phyloP scores from a whole-genome alignment of 2,797 vertebrate genomes.

The Bryconaethiops microstoma region DNA sequence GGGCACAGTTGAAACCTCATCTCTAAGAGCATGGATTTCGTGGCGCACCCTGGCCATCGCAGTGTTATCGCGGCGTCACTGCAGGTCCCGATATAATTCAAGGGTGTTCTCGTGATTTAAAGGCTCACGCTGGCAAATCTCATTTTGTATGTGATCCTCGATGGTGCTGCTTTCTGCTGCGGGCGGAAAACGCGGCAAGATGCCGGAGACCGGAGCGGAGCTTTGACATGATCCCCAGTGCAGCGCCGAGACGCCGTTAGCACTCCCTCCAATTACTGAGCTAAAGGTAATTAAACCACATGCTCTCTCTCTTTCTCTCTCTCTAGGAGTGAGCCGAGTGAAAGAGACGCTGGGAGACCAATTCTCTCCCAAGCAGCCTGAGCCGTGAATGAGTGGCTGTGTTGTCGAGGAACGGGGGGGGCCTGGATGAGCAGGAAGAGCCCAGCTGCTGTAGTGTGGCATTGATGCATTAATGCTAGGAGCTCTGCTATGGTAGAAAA shows the following conservation, averaged over 20 bases:
- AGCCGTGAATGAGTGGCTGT: constrained; percentile 32
- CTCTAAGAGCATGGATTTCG: neutral
- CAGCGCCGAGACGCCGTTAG: neutral
- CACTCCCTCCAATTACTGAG: constrained; percentile 34
- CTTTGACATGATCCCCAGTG: constrained; percentile 24
- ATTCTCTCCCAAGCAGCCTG: constrained; percentile 24
- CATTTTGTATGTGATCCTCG: constrained; percentile 39
- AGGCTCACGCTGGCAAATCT: constrained; percentile 30
- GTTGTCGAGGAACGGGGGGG: constrained; percentile 33
- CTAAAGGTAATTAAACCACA: constrained; percentile 52
- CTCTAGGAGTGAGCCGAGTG: constrained; percentile 8
- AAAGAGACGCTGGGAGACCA: constrained; percentile 23
- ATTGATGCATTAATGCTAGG: constrained; percentile 40
- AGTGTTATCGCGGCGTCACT: constrained; percentile 21
- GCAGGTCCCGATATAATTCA: constrained; percentile 29
- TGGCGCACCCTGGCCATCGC: neutral
- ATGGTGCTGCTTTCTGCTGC: constrained; percentile 5
- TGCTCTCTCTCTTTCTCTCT: constrained; percentile 14
- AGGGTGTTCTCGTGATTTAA: constrained; percentile 34
- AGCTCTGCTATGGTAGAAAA: constrained; percentile 1
- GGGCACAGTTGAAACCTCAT: neutral
- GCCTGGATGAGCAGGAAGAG: constrained; percentile 20
- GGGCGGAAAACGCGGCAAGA: constrained; percentile 14
- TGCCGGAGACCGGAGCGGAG: neutral
- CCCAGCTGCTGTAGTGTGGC: neutral